Evolutionary conservation across 2,113 vertebrate species (phyloP).

Genomic region (Baryphthengus martii): DNA sequence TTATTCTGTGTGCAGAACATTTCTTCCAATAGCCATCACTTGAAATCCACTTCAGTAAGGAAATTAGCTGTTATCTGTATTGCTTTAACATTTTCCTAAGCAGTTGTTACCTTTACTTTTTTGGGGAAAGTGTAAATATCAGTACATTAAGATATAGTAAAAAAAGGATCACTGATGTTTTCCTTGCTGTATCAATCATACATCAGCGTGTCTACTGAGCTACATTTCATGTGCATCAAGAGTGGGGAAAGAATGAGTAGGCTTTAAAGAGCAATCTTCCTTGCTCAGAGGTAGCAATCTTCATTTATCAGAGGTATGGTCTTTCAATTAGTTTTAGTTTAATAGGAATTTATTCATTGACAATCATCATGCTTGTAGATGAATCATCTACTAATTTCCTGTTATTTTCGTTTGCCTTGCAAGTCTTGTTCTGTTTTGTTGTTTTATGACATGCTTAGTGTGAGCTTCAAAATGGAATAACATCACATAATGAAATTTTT

Average conservation of each 20-base stretch:
- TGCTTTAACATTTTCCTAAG: conserved; percentile 1
- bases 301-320: neutral
- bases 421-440: neutral
- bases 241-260: neutral
- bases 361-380: neutral
- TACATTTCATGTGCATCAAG: neutral
- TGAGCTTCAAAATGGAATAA: neutral
- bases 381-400: neutral
- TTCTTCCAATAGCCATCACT: conserved; percentile 25
- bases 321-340: neutral
- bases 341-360: neutral
- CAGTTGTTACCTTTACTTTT: neutral
- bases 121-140: neutral
- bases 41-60: neutral
- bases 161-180: neutral
- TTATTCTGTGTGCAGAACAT: conserved; percentile 37
- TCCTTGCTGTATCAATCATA: neutral
- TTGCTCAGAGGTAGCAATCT: neutral
- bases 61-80: neutral
- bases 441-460: neutral
- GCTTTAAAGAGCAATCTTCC: neutral
- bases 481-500: neutral
- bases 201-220: neutral
- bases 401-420: neutral
- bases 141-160: neutral